Base-by-base conservation (phyloP, 1,140 invertebrate genomes). In the Penaeus chinensis region DNA sequence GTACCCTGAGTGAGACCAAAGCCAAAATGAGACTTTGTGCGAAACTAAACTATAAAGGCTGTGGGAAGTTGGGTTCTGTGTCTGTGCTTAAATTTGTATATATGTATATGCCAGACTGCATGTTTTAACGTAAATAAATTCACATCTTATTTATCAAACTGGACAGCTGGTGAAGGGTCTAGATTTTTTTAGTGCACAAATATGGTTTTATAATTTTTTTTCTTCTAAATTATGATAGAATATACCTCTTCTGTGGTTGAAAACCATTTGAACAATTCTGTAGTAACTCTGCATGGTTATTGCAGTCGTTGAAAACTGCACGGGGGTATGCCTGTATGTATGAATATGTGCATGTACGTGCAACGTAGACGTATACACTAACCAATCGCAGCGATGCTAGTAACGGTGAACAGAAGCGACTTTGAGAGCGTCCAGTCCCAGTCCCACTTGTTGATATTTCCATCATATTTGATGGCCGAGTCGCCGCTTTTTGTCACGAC, bases 351-450 rank as follows among this genome's bases (percentile, higher is more conserved):
- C 27, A 42, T 54, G 54, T 54, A 54, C 11, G 13, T 11, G 32
- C 77, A 2, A 60, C n/a, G 22, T 2, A 32, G 16, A 79, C 32
- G 61, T 16, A 54, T 54, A 54, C 24, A 69, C 87, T 85, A 77
- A 91, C 91, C 91, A 74, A 92, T 91, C 10, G 91, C 91, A 3
- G 88, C 90, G 71, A 91, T 90, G 65, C 90, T 91, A 54, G 91
- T 91, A 18, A 92, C 87, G 27, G 91, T 89, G 84, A 91, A 92
- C 22, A 92, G 84, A 2, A 92, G 69, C 8, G 91, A 87, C 37
- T 91, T 92, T 2, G 91, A 76, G 79, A 91, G 90, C 2, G 90
- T 90, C 91, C 91, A 92, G 71, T 90, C 90, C 62, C 90, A 89
- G 42, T 91, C 85, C 91, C 91, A 91, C 5, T 87, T 62, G 65